phyloP scores from a whole-genome alignment of 2,888 invertebrate species.

The Agonopterix heracliana region DNA sequence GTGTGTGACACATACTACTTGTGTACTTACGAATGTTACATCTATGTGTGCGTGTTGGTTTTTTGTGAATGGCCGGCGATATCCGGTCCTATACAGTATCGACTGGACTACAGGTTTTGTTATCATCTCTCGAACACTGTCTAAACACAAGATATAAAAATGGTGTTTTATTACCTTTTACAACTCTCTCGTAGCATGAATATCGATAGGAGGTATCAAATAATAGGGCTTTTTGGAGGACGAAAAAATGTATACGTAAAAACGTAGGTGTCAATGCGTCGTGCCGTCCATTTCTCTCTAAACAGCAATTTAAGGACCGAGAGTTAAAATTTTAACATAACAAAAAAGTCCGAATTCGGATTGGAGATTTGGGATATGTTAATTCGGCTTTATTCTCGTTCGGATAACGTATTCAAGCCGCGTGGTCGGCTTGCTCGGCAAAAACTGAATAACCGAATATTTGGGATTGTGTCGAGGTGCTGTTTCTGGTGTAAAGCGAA shows the following conservation, averaged over 20 bases:
- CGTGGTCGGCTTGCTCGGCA: conserved; percentile 41
- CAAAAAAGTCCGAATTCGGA: conserved; percentile 49
- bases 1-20: conserved; percentile 41
- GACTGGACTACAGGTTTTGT: conserved; percentile 65
- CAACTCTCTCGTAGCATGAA: conserved; percentile 56
- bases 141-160: conserved; percentile 73
- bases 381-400: conserved; percentile 52
- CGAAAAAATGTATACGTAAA: conserved; percentile 40
- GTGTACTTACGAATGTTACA: conserved; percentile 23
- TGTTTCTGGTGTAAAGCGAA: conserved; percentile 55
- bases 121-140: conserved; percentile 71
- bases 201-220: conserved; percentile 60
- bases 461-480: conserved; percentile 55
- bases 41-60: conserved; percentile 47
- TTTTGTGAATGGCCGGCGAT: conserved; percentile 73
- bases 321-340: conserved; percentile 53
- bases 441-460: conserved; percentile 59
- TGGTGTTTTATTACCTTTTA: conserved; percentile 72
- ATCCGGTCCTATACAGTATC: conserved; percentile 67
- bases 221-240: conserved; percentile 44
- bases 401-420: conserved; percentile 50
- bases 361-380: conserved; percentile 56
- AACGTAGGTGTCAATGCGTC: conserved; percentile 67
- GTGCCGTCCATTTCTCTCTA: conserved; percentile 31
- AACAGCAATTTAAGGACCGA: conserved; percentile 52